Base-by-base conservation (phyloP, 1,140 invertebrate species). In the Neodiprion pinetum region DNA sequence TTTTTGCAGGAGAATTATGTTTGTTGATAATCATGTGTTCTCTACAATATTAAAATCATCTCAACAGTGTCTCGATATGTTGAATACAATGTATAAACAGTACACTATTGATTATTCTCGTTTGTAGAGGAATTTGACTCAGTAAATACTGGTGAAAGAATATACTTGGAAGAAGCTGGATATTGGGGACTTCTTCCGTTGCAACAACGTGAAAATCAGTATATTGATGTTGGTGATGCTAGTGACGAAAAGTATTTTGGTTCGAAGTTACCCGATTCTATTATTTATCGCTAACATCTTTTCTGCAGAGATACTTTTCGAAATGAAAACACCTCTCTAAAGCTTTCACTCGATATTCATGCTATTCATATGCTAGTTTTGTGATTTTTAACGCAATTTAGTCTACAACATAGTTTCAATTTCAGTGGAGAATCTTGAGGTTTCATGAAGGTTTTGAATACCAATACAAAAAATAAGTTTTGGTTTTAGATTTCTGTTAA, bases 121-220 rank as follows among this genome's bases (percentile, higher is more conserved):
- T 70, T 78, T 80, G 48, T 81, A 83, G 82, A 79, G 40, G 77
- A 81, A 73, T 72, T 75, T 69, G 75, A 81, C 78, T 75, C 76
- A 69, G 79, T 81, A 77, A 79, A 80, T 78, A 79, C 81, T 48
- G 48, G 21, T 49, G 82, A 88, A 66, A 85, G 88, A 83, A 83
- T 88, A 80, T 89, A 88, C 80, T 83, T 87, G 74, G 87, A 89
- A 83, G 87, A 89, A 79, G 86, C 83, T 77, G 85, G 88, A 75
- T 89, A 85, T 75, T 89, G 88, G 88, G 88, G 88, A 76, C 82
- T 89, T 72, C 72, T 87, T 48, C 79, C 87, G 17, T 78, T 87
- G 76, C 86, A 86, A 78, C 85, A 86, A 67, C 82, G 85, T 53
- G 85, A 88, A 79, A 86, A 82, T 70, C 82, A 86, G 78, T 84